Base-by-base conservation (phyloP, 1,140 invertebrate genomes). In the Pseudobourletiella spinata region DNA sequence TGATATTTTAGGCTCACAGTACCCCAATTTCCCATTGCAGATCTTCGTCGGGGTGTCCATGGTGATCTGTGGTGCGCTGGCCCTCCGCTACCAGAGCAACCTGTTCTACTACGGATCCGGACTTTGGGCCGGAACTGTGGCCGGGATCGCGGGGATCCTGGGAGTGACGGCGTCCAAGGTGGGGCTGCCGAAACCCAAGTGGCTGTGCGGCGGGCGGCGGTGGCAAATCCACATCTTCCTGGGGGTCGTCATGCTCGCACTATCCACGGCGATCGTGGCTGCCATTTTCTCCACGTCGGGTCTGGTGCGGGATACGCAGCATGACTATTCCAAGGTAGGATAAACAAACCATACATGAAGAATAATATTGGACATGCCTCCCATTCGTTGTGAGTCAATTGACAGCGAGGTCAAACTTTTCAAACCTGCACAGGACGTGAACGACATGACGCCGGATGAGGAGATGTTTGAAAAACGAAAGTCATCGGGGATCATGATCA, bases 41-140 rank as follows among this genome's bases (percentile, higher is more conserved):
- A 61, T 69, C 3, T 57, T 63, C 22, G 59, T 65, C 14, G 67
- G 67, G 4, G 58, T 43, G 11, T 60, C 60, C 3, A 69, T 69
- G 67, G 67, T 66, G 14, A 43, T 66, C 26, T 59, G 55, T 18
- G 67, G 64, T 11, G 46, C 51, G 6, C 59, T 65, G 29, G 63
- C 65, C 28, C 51, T 70, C 1, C 55, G 65, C 30, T 70, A 66
- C 50, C 62, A 66, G 39, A 70, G 65, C 42, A 66, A 70, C 29
- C 29, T 67, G 15, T 66, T 70, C 52, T 65, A 66, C 52, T 70
- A 70, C 50, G 65, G 68, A 18, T 58, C 64, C 1, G 65, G 64
- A 8, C 35, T 67, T 2, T 70, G 65, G 68, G 59, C 67, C 8
- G 67, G 67, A 20, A 64, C 52, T 2, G 26, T 69, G 3, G 58